Evolutionary conservation across 1,140 invertebrate genomes (phyloP), one percentile per base, ranked within the genome.

Genomic region (Drosophila yakuba): DNA sequence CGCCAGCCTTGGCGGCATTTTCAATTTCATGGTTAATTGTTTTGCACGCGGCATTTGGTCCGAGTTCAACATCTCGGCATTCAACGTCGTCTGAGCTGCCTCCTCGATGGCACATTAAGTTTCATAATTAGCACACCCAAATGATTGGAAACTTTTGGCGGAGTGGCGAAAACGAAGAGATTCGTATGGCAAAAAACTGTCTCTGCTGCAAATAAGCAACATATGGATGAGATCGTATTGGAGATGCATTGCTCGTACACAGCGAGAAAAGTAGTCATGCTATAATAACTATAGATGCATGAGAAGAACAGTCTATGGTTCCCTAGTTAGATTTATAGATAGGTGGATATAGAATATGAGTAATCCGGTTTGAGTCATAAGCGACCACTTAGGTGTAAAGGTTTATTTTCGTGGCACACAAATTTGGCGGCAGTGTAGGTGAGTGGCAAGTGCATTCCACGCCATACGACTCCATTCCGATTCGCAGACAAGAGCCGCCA

Each of bases 1-100:
- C 25, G 41, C 44, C 66, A 64, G 56, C 78, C 58, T 54, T 60
- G 61, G 72, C 84, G 77, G 77, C 84, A 89, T 89, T 89, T 89
- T 89, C 84, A 89, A 89, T 89, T 89, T 89, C 84, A 89, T 89
- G 84, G 84, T 89, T 89, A 89, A 89, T 89, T 89, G 84, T 89
- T 83, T 84, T 89, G 85, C 84, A 89, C 84, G 84, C 84, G 74
- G 84, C 84, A 89, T 89, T 89, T 89, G 84, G 63, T 59, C 51
- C 59, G 66, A 76, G 69, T 82, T 78, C 69, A 81, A 69, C 68
- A 73, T 36, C 50, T 60, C 72, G 57, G 55, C 72, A 79, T 51
- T 32, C 54, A 51, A 43, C 58, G 23, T 25, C 62, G 57, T 61
- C 56, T 58, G 39, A 28, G 14, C 75, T 68, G 58, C 58, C 44